phyloP scores from a whole-genome alignment of 2,888 invertebrate genomes.

The Drosophila fungiperda region DNA sequence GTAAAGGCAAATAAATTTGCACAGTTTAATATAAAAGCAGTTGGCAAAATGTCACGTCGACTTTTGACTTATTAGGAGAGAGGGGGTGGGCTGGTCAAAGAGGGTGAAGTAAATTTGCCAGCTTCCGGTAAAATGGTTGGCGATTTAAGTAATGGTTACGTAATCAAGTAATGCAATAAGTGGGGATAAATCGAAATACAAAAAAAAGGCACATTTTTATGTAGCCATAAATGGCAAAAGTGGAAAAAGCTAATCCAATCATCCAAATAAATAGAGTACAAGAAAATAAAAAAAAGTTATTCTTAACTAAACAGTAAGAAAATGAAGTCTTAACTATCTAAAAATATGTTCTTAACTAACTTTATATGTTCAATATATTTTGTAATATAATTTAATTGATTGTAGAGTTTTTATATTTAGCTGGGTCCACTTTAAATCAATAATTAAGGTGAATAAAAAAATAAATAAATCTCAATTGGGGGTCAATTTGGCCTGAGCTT shows the following conservation, averaged over 20 bases:
- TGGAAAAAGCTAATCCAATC: not conserved
- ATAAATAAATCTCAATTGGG: not conserved
- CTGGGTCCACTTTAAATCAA: not conserved
- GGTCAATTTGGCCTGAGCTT: not conserved
- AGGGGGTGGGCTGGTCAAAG: too few relatives aligned
- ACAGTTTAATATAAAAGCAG: not conserved
- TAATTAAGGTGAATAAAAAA: not conserved
- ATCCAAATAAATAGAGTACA: not conserved
- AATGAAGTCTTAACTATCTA: not conserved
- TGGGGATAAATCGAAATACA: constrained; percentile 3
- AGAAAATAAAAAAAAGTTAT: not conserved
- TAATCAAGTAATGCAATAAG: constrained; percentile 18
- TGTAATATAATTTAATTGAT: not conserved
- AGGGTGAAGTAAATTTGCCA: not conserved
- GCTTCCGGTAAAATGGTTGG: constrained; percentile 5
- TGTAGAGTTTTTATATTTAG: not conserved
- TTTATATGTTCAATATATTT: not conserved
- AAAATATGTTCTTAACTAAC: not conserved
- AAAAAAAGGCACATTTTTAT: not conserved
- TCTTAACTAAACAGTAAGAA: not conserved
- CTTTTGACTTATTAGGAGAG: not conserved
- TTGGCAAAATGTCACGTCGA: constrained; percentile 48
- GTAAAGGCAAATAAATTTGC: not conserved
- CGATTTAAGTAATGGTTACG: constrained; percentile 26
- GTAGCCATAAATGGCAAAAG: not conserved